Base-by-base conservation (phyloP, 2,797 vertebrate genomes). In the Lindbergichthys nudifrons region DNA sequence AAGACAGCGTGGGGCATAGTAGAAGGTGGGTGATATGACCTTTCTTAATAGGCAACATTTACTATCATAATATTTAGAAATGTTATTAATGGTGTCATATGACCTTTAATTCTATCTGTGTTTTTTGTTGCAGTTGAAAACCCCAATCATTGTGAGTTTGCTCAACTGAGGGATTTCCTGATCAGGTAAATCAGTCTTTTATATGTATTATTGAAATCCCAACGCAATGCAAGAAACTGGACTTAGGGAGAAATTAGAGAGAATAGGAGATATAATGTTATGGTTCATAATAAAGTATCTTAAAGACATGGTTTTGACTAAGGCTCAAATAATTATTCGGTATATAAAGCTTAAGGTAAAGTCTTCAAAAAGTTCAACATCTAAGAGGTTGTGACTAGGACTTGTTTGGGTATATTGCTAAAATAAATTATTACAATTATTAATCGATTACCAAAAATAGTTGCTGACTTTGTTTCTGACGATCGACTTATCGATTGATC, bases 1-100 rank as follows among this genome's bases (percentile, higher is more conserved):
- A 99, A 99, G 94, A 99, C 97, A 1, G 94, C 97, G 0, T 99
- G 98, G 98, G 98, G 98, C 74, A 96, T 99, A 79, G 96, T 99
- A 60, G 98, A 99, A 96, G 98, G 98, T 99, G 90, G 92, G 90
- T 67, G 18, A 48, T 8, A 11, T n/a, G 26, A 8, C 51, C 19
- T 58, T 51, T 48, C 32, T 36, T 67, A 18, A 45, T 63, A 36
- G 23, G 10, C 30, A 14, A 21, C 12, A 53, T 59, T 66, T 66
- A 14, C n/a, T 41, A n/a, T 62, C 18, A 46, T 53, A 43, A 26
- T 43, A 26, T 4, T 32, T 9, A 41, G 26, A 45, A 39, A 61
- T 19, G 2, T 19, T 39, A 15, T 36, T 26, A 10, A 64, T 65
- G 8, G 1, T 48, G 5, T 15, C 12, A 3, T 19, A 14, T 71